These are phyloP conservation scores for Lineus longissimus DNA, from an alignment of 1,140 invertebrate species.

Conservation along the genomic window DNA sequence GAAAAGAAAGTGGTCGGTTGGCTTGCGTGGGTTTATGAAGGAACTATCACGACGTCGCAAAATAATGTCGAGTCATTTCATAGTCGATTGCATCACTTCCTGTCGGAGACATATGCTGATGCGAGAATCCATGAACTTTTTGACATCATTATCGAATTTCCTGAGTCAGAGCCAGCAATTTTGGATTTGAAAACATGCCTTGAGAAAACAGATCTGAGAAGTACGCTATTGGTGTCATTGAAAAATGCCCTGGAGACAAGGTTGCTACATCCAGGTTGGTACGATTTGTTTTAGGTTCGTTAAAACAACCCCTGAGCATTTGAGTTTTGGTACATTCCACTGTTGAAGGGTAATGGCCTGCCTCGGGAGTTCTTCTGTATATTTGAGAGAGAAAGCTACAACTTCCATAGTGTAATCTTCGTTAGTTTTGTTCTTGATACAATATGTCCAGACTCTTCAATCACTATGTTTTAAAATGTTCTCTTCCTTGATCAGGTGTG, in stretches of 20 bases:
- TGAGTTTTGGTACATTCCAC: not conserved
- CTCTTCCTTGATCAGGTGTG: too few species aligned
- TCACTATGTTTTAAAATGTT: too few species aligned
- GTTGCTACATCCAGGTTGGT: constrained; percentile 51
- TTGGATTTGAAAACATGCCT: constrained; percentile 85
- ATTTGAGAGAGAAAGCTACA: too few species aligned
- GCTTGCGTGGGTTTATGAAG: constrained; percentile 70
- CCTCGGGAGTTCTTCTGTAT: not conserved
- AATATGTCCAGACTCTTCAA: not conserved
- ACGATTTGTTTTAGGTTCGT: not conserved
- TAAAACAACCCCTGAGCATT: not conserved
- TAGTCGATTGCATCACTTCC: constrained; percentile 67
- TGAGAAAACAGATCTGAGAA: constrained; percentile 74
- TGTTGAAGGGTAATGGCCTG: not conserved
- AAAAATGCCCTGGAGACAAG: constrained; percentile 63
- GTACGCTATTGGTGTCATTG: constrained; percentile 71
- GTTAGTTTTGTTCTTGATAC: too few species aligned
- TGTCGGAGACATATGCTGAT: constrained; percentile 84
- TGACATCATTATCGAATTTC: constrained; percentile 94
- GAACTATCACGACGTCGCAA: constrained; percentile 59
- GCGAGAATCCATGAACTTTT: constrained; percentile 88
- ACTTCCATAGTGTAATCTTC: too few species aligned
- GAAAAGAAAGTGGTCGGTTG: constrained; percentile 76
- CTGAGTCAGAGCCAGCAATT: constrained; percentile 88
- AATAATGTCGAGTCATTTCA: constrained; percentile 50